Evolutionary conservation across 2,797 vertebrate genomes (phyloP).

Genomic region (Chaetodon trifasciatus): DNA sequence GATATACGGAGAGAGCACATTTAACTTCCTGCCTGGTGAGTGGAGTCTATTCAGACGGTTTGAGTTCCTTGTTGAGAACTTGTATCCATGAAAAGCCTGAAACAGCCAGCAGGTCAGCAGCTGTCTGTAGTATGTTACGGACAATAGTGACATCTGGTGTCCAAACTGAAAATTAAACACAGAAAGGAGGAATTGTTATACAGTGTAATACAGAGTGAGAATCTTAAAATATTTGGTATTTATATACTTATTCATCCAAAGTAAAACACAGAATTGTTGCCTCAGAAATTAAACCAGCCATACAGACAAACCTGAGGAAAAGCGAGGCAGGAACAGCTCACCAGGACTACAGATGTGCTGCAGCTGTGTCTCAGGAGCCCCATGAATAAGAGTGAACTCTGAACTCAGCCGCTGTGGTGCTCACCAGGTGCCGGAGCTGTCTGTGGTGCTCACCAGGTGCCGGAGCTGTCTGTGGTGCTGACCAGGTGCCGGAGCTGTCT

Average conservation of each 20-base stretch:
- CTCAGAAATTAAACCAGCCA: background rate
- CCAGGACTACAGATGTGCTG: background rate
- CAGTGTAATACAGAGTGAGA: background rate
- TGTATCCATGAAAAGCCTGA: background rate
- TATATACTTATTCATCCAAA: background rate
- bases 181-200: background rate
- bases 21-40: background rate
- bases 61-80: background rate
- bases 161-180: conserved; percentile 12
- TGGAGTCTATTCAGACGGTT: background rate
- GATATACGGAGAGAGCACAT: background rate
- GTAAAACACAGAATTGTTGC: background rate
- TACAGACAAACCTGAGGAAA: background rate
- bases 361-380: background rate
- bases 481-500: conserved; percentile 16
- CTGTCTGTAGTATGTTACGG: background rate
- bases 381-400: background rate
- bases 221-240: background rate
- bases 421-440: conserved; percentile 21
- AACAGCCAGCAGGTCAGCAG: background rate
- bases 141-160: conserved; percentile 66
- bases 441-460: conserved; percentile 8
- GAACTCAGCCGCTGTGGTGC: background rate
- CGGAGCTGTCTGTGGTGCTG: background rate
- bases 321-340: background rate